Percentiles rank a stretch among this genome's conserved stretches.
Conservation (phyloP, 2,888 invertebrate species). For the Pammene fasciana region DNA sequence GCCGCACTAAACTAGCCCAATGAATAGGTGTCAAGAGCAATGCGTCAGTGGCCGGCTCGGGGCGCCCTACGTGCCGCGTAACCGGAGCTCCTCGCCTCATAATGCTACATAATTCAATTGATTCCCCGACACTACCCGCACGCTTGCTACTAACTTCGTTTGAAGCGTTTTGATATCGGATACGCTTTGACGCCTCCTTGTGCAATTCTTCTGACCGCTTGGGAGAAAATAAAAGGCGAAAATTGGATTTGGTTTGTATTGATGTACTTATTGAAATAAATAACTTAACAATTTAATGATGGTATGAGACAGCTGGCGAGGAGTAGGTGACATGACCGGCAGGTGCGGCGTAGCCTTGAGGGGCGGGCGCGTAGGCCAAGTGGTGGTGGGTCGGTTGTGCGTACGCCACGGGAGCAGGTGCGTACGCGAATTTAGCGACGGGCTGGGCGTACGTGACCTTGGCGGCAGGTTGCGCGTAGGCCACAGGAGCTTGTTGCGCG, state of each 20-base stretch:
- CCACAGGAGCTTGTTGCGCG: constrained; percentile 43
- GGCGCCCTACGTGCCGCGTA: constrained; percentile 70
- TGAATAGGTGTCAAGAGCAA: constrained; percentile 78
- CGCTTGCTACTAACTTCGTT: constrained; percentile 81
- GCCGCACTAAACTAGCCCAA: constrained; percentile 67
- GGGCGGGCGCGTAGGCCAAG: constrained; percentile 43
- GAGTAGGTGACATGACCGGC: constrained; percentile 64
- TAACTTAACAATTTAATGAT: constrained; percentile 65
- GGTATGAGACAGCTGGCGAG: constrained; percentile 70
- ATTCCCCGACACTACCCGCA: constrained; percentile 82
- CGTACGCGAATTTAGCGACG: constrained; percentile 31
- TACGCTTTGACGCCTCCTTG: constrained; percentile 77
- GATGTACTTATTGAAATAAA: constrained; percentile 67
- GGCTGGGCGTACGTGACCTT: constrained; percentile 49
- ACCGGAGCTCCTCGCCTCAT: constrained; percentile 77
- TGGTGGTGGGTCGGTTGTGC: constrained; percentile 40
- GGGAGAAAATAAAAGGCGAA: constrained; percentile 59
- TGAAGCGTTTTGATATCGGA: constrained; percentile 82
- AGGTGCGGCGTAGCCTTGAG: constrained; percentile 16
- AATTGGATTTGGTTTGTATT: constrained; percentile 49
- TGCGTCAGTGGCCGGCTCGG: constrained; percentile 65
- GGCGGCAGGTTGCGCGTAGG: constrained; percentile 50
- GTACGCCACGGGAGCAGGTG: constrained; percentile 41
- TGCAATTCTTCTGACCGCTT: constrained; percentile 65
- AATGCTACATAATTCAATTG: constrained; percentile 83